Percentiles rank a stretch among this genome's conserved stretches.
phyloP scores from a whole-genome alignment of 2,113 vertebrate species.

The Macroglossus sobrinus region DNA sequence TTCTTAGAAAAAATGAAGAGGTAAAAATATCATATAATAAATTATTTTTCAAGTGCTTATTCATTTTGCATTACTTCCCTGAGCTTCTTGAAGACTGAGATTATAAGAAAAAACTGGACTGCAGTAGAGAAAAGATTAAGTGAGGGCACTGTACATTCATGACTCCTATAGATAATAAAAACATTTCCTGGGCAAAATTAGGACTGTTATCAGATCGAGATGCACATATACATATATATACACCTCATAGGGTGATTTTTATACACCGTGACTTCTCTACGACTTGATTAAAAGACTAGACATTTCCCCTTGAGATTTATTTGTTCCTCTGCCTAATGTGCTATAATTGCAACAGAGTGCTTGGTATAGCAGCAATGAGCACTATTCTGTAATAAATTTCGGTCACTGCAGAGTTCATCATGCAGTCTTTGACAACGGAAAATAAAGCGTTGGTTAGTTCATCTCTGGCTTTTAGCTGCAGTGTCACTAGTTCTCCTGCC shows the following conservation, averaged over 20 bases:
- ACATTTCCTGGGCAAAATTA: constrained; percentile 62
- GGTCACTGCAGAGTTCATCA: constrained; percentile 84
- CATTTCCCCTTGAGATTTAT: constrained; percentile 79
- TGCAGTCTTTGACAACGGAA: constrained; percentile 81
- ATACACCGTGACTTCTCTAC: constrained; percentile 72
- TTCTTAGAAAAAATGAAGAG: background rate
- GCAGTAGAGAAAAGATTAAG: constrained; percentile 66
- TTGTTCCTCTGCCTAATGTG: constrained; percentile 79
- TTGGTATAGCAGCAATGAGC: constrained; percentile 62
- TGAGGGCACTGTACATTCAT: background rate
- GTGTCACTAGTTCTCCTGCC: constrained; percentile 72
- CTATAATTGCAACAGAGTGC: constrained; percentile 82
- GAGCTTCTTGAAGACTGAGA: constrained; percentile 41
- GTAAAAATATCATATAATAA: background rate
- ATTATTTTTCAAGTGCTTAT: background rate
- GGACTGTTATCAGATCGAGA: background rate
- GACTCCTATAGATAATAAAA: constrained; percentile 63
- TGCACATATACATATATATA: background rate
- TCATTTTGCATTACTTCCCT: constrained; percentile 42
- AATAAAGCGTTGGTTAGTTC: constrained; percentile 77
- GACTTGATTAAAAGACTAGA: constrained; percentile 84
- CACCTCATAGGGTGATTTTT: constrained; percentile 66
- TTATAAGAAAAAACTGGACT: constrained; percentile 53
- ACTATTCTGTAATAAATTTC: constrained; percentile 82
- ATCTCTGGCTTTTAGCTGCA: constrained; percentile 75